Evolutionary conservation across 2,797 vertebrate species (phyloP), one percentile per base, ranked within the genome.

Genomic region (Gallinago nigripennis): DNA sequence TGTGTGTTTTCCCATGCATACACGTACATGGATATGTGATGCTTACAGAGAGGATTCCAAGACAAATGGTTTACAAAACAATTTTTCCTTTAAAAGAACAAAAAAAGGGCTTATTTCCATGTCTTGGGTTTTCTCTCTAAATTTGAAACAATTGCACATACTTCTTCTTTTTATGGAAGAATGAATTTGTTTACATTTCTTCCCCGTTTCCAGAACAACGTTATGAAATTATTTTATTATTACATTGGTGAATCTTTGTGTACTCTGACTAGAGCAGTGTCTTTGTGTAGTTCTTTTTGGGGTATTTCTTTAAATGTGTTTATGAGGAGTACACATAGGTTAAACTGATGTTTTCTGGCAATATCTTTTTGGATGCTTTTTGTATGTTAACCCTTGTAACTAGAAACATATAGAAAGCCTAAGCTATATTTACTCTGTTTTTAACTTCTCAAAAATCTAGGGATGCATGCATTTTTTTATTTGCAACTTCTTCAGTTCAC

Each of bases 101-200:
- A 71, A 60, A 48, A 57, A 28, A 10, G 15, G 28, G 4, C 13
- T 83, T 81, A 68, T 78, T 93, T 89, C 75, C 48, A 21, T 53
- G 41, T 77, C 33, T 73, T 85, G 58, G 21, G n/a, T 82, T 91
- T 86, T 92, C 61, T 90, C 35, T 77, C 56, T 85, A 51, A 70
- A 68, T 92, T 90, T 85, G 87, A 86, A 95, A 91, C 86, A 87
- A 75, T 86, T 95, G 76, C 76, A 92, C 91, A 92, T 94, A 81
- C 72, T 87, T 92, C 56, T 95, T 5, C 92, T 95, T 96, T 95
- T 95, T 92, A 92, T 95, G 91, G 94, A 96, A 95, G 87, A 89
- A 85, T 87, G 41, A 57, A 56, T 89, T 94, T 92, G 91, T 94
- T 94, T 92, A n/a, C 73, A 69, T 46, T 93, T 94, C 68, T 80